Evolutionary conservation across 2,113 vertebrate species (phyloP), one percentile per base, ranked within the genome.

Genomic region (Andinoacara biseriatus): DNA sequence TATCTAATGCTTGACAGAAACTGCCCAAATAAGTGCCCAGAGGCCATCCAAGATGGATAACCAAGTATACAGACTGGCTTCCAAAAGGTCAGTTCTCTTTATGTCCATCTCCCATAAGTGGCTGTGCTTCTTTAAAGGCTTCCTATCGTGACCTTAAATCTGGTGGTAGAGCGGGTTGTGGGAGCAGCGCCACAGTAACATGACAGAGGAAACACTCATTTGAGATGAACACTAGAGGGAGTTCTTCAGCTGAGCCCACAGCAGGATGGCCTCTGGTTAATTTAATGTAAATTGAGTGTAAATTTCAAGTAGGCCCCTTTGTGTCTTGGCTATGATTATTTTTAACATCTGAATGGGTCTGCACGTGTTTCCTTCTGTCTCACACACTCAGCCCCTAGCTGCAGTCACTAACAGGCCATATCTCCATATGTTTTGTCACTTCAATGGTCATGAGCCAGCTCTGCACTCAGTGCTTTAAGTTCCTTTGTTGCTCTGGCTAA

Each of bases 401-500:
- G 59, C 5, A 20, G 31, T 40, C 35, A 49, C 38, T 22, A 49
- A 54, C 54, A 5, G 31, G 85, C 81, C 57, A 63, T 67, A 18
- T 63, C 74, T 83, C 24, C 49, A 65, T 82, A 76, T 79, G 56
- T 60, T 63, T 35, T 81, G 80, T 87, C 85, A 76, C 33, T 62
- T 49, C 81, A 74, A 77, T 58, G 76, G 43, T 84, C 10, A 4
- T 8, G 58, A 33, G 81, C 59, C 79, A 72, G 59, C 76, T 74
- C 43, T 24, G 26, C 7, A 78, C 74, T 59, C 58, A 22, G 61
- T 20, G 59, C 72, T 52, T 75, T 75, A 78, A 60, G 74, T 80
- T 54, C 76, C 60, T 86, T 87, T 86, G 81, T 77, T 58, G 80
- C 78, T 90, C 90, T 88, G 88, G 82, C 17, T 87, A 31, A 85